phyloP scores from a whole-genome alignment of 1,140 invertebrate genomes.

The Sinonovacula constricta region DNA sequence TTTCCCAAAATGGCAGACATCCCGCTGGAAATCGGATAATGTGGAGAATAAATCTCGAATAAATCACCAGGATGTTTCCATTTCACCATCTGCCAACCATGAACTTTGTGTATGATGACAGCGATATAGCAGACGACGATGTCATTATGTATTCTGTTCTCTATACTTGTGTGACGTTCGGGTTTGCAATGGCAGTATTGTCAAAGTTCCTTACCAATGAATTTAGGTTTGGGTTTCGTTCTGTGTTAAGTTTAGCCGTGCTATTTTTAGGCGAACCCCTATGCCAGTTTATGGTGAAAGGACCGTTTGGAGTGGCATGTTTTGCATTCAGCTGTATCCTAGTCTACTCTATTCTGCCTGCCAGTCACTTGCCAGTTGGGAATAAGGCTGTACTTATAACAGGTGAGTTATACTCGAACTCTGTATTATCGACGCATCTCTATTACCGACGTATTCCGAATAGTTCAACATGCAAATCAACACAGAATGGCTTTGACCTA shows the following conservation, averaged over 20 bases:
- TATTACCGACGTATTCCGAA: too few species aligned
- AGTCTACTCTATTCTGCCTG: constrained; percentile 74
- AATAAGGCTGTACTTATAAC: constrained; percentile 75
- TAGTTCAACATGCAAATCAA: too few species aligned
- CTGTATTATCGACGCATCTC: too few species aligned
- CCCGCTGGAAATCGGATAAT: constrained; percentile 43
- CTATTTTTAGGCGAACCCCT: constrained; percentile 77
- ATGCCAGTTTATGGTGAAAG: constrained; percentile 77
- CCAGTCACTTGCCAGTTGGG: constrained; percentile 71
- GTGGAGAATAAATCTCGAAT: neutral
- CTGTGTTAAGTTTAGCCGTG: constrained; percentile 71
- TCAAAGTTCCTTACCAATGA: constrained; percentile 77
- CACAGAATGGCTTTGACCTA: too few species aligned
- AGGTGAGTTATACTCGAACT: constrained; percentile 62
- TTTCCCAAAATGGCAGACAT: constrained; percentile 38
- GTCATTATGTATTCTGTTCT: constrained; percentile 75
- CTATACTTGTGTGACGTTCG: constrained; percentile 74
- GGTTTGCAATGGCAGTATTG: constrained; percentile 76
- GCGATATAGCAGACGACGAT: constrained; percentile 70
- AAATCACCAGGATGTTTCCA: constrained; percentile 10
- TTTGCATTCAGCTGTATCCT: constrained; percentile 74
- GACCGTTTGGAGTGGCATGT: constrained; percentile 69
- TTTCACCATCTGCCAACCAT: constrained; percentile 51
- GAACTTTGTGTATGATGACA: constrained; percentile 61
- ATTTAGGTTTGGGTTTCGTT: constrained; percentile 76